Evolutionary conservation across 2,797 vertebrate species (phyloP).

Genomic region (Macrochelys suwanniensis): DNA sequence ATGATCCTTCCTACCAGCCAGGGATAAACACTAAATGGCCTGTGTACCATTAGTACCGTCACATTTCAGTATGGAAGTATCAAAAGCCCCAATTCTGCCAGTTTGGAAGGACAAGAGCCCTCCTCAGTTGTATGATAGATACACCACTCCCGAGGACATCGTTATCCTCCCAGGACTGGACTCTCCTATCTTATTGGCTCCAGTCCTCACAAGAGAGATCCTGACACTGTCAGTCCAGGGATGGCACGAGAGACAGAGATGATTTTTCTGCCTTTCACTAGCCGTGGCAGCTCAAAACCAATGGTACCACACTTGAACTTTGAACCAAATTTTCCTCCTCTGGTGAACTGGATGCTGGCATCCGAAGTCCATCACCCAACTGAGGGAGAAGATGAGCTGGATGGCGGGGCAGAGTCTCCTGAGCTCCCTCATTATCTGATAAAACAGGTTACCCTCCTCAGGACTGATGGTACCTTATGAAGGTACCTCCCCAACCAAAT

Average conservation of each 20-base stretch:
- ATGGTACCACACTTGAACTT: not conserved
- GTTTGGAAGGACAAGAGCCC: not conserved
- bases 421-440: not conserved
- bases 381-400: not conserved
- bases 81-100: not conserved
- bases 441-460: not conserved
- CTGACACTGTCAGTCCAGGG: not conserved
- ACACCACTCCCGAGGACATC: not conserved
- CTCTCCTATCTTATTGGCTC: not conserved
- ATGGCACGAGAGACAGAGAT: not conserved
- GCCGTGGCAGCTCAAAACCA: not conserved
- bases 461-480: not conserved
- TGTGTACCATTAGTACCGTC: not conserved
- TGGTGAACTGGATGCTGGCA: not conserved
- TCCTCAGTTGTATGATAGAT: not conserved
- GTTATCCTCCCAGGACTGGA: not conserved
- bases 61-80: not conserved
- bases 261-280: not conserved
- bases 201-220: not conserved
- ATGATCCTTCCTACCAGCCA: not conserved
- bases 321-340: not conserved
- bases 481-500: not conserved
- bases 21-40: not conserved
- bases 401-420: too few relatives aligned
- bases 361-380: not conserved